phyloP scores from a whole-genome alignment of 37 sponge, comb jelly and placozoan species.

The Ianthella basta region DNA sequence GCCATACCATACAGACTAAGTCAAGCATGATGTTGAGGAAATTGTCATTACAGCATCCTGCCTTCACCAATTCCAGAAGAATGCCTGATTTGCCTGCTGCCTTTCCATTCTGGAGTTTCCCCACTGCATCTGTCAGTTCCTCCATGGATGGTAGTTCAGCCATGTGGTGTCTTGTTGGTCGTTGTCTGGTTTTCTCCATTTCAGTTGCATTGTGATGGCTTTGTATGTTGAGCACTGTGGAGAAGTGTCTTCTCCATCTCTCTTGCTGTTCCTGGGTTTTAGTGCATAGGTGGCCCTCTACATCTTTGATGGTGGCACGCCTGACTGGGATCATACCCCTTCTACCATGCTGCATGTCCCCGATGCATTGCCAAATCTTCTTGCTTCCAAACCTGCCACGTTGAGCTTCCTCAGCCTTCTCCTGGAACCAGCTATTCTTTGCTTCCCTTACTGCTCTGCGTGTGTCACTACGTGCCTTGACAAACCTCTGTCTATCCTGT shows the following conservation, averaged over 20 bases:
- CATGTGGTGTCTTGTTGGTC: slow-evolving; percentile 11
- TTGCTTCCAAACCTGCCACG: slow-evolving; percentile 35
- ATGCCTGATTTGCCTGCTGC: too few species aligned
- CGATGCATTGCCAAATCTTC: slow-evolving; percentile 39
- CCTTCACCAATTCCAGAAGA: too few species aligned
- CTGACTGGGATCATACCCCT: slow-evolving; percentile 42
- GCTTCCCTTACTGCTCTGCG: slow-evolving; percentile 19
- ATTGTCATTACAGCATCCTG: too few species aligned
- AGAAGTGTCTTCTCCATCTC: slow-evolving; percentile 42
- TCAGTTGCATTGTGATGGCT: slow-evolving; percentile 20
- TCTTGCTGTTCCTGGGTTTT: slow-evolving; percentile 24
- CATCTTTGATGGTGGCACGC: background rate
- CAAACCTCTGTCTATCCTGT: slow-evolving; percentile 7
- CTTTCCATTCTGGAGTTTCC: too few species aligned
- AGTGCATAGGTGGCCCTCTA: slow-evolving; percentile 33
- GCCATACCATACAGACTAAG: too few species aligned
- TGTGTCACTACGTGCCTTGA: background rate
- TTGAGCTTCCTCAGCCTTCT: slow-evolving; percentile 43
- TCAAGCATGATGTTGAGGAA: too few species aligned
- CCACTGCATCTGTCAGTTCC: too few species aligned
- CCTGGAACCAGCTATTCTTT: slow-evolving; percentile 33
- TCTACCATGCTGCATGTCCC: slow-evolving; percentile 34
- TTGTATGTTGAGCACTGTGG: slow-evolving; percentile 23
- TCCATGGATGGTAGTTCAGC: slow-evolving; percentile 17
- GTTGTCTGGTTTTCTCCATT: slow-evolving; percentile 24